Conservation (phyloP, 2,888 invertebrate genomes). For the Phragmatobia fuliginosa region DNA sequence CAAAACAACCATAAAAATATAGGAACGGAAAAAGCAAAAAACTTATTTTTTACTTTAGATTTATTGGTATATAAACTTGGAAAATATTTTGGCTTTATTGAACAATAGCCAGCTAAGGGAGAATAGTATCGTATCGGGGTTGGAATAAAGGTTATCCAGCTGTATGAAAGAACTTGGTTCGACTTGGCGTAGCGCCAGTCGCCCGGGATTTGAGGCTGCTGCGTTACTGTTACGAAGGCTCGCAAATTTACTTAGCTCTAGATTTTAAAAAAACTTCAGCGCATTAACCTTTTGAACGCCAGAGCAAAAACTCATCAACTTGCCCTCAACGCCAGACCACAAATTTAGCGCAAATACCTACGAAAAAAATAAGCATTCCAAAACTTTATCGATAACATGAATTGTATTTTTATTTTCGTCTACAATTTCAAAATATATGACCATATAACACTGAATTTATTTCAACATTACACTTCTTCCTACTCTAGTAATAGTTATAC, state of each 20-base stretch:
- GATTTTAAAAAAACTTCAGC: constrained; percentile 27
- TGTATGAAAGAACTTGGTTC: constrained; percentile 22
- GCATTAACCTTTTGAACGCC: no score
- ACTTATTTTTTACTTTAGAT: no score
- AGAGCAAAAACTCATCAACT: no score
- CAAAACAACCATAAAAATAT: constrained; percentile 30
- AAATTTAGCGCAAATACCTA: no score
- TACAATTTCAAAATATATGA: no score
- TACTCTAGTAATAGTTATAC: no score
- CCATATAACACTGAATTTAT: no score
- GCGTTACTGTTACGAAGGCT: constrained; percentile 46
- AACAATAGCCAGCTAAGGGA: constrained; percentile 20
- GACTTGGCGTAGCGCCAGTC: constrained; percentile 43
- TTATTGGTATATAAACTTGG: constrained; percentile 43
- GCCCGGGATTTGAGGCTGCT: constrained; percentile 41
- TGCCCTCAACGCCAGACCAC: no score
- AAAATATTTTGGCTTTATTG: constrained; percentile 36
- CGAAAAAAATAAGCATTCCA: no score
- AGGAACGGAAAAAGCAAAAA: constrained; percentile 32
- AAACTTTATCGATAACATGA: no score
- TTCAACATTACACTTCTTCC: no score
- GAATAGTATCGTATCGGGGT: constrained; percentile 30
- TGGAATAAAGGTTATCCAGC: constrained; percentile 41
- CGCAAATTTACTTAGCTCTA: constrained; percentile 24
- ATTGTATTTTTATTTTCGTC: no score